Evolutionary conservation across 2,113 vertebrate genomes (phyloP).

Genomic region (Mobula hypostoma): DNA sequence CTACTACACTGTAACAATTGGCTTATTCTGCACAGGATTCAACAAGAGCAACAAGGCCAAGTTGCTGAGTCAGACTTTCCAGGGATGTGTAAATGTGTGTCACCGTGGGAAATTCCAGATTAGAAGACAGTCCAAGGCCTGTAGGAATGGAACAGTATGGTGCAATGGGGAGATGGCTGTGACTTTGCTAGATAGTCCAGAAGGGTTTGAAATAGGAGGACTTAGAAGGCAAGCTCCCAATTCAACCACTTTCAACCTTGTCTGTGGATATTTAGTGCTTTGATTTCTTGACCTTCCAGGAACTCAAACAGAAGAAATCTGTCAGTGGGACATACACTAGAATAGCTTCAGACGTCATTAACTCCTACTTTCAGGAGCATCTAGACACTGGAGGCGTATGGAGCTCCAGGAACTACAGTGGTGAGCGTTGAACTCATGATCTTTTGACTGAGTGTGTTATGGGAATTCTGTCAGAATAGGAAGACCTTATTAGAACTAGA

Average conservation of each 20-base stretch:
- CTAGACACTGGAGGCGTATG: neutral
- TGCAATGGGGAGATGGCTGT: neutral
- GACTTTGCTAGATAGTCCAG: neutral
- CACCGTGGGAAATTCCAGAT: neutral
- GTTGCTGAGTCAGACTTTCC: neutral
- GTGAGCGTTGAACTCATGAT: neutral
- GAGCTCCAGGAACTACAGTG: neutral
- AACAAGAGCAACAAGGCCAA: neutral
- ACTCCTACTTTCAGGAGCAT: neutral
- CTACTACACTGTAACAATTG: no score
- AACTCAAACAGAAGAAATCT: neutral
- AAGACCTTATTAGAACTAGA: neutral
- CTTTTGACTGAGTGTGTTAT: neutral
- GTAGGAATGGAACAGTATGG: neutral
- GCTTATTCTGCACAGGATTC: neutral
- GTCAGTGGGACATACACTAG: neutral
- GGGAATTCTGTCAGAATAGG: neutral
- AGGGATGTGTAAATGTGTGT: neutral
- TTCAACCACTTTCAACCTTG: no score
- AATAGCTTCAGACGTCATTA: neutral
- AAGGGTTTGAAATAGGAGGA: neutral
- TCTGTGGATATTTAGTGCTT: neutral
- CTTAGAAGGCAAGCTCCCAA: neutral
- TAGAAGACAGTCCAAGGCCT: neutral
- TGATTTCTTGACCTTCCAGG: neutral